Evolutionary conservation across 2,797 vertebrate species (phyloP), one percentile per base, ranked within the genome.

Genomic region (Manis javanica): DNA sequence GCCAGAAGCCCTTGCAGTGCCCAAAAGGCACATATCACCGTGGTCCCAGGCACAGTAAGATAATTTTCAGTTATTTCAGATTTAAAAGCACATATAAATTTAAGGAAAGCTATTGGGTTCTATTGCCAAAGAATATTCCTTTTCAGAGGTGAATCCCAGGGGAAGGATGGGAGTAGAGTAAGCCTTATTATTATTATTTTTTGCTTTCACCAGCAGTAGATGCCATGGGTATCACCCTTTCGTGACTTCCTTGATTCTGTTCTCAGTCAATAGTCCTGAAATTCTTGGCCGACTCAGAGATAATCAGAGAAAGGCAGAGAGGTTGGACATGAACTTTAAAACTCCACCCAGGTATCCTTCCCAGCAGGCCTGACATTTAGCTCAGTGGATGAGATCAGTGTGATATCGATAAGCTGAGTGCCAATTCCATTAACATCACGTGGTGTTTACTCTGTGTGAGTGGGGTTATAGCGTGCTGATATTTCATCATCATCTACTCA

Each of bases 321-420:
- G 12, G 57, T 86, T 94, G 53, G 18, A 91, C 46, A 19, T 88
- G 72, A 90, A 82, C 37, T 96, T 90, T 92, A 81, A 57, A 93
- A 89, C 57, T 69, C 49, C 8, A 21, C 75, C 55, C 46, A 34
- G 31, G 64, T 79, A 53, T 61, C 74, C 21, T 69, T 96, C 59
- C 4, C 68, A 83, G 78, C 42, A 85, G 66, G 39, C 11, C 55
- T 90, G 94, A 61, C 87, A 78, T 82, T 69, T 90, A 71, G 84
- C 85, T 94, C 21, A 59, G 6, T 61, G 42, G 72, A 89, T 37
- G 82, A 89, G 66, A 81, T 77, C 68, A 23, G 18, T 87, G 66
- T 31, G 61, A 14, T 66, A n/a, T 15, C 39, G 71, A 46, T 63
- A 57, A 53, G 16, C 71, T 13, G 39, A 78, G 34, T 7, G 37